phyloP scores from a whole-genome alignment of 2,113 vertebrate species.

The Donacobius atricapilla region DNA sequence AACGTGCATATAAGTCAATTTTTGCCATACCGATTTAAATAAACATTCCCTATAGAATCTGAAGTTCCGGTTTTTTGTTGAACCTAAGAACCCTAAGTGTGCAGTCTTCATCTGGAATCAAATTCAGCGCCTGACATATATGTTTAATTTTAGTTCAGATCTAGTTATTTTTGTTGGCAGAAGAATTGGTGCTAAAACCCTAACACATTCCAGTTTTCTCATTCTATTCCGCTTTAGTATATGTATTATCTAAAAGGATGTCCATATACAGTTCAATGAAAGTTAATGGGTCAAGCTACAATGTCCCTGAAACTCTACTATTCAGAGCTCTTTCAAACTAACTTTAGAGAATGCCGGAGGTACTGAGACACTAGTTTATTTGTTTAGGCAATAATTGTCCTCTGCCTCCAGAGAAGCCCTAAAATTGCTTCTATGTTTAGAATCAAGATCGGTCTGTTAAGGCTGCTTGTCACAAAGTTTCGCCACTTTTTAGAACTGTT shows the following conservation, averaged over 20 bases:
- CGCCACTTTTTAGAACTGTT: constrained; percentile 74
- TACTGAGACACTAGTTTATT: constrained; percentile 79
- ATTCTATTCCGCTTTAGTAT: constrained; percentile 52
- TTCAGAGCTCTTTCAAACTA: constrained; percentile 12
- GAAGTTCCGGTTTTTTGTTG: background rate
- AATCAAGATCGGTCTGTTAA: constrained; percentile 77
- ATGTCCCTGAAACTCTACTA: background rate
- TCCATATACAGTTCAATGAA: constrained; percentile 56
- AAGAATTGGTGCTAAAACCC: constrained; percentile 11
- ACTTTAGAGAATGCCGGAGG: constrained; percentile 52
- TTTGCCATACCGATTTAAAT: background rate
- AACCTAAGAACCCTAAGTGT: background rate
- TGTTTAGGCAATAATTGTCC: constrained; percentile 82
- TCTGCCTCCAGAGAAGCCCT: constrained; percentile 68
- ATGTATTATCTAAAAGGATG: constrained; percentile 63
- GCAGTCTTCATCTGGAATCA: background rate
- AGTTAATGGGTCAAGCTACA: constrained; percentile 37
- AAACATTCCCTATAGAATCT: background rate
- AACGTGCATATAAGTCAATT: background rate
- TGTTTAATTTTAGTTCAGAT: background rate
- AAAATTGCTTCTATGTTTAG: constrained; percentile 84
- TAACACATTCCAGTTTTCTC: constrained; percentile 15
- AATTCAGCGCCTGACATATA: background rate
- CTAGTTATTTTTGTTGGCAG: constrained; percentile 37
- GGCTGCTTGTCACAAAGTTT: constrained; percentile 70